These are phyloP conservation scores for Tholera decimalis DNA, from an alignment of 2,888 invertebrate genomes.

Conservation along the genomic window DNA sequence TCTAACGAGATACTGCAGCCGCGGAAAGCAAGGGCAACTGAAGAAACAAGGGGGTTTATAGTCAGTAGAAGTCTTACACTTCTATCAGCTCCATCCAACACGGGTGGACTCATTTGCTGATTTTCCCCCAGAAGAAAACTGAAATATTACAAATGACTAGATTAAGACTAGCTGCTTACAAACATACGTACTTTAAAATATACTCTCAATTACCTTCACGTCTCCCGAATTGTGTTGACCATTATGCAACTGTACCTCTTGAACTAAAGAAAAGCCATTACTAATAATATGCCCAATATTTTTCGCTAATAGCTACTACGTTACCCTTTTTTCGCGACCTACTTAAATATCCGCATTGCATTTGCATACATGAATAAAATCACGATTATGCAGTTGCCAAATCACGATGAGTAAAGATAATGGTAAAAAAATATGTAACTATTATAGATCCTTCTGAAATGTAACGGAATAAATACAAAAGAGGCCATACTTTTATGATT, in stretches of 20 bases:
- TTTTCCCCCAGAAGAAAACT: too few species aligned
- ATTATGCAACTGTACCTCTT: conserved; percentile 3
- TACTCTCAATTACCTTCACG: background rate
- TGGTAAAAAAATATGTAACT: background rate
- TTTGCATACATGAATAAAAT: conserved; percentile 38
- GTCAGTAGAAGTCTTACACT: too few species aligned
- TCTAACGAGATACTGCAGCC: too few species aligned
- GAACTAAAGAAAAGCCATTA: conserved; percentile 1
- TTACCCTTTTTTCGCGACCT: conserved; percentile 1
- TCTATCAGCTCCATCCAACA: too few species aligned
- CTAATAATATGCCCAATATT: background rate
- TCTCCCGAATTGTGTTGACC: background rate
- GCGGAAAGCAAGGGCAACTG: too few species aligned
- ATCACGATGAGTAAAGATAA: background rate
- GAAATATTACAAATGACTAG: too few species aligned
- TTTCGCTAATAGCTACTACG: conserved; percentile 1
- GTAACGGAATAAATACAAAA: background rate
- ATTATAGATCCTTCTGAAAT: background rate
- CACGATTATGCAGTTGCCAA: background rate
- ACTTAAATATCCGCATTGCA: conserved; percentile 7
- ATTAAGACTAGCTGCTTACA: background rate
- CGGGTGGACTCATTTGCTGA: too few species aligned
- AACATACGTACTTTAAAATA: background rate
- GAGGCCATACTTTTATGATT: conserved; percentile 7
- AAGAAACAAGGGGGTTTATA: too few species aligned